Evolutionary conservation across 2,113 vertebrate genomes (phyloP).

Genomic region (Takifugu bimaculatus): DNA sequence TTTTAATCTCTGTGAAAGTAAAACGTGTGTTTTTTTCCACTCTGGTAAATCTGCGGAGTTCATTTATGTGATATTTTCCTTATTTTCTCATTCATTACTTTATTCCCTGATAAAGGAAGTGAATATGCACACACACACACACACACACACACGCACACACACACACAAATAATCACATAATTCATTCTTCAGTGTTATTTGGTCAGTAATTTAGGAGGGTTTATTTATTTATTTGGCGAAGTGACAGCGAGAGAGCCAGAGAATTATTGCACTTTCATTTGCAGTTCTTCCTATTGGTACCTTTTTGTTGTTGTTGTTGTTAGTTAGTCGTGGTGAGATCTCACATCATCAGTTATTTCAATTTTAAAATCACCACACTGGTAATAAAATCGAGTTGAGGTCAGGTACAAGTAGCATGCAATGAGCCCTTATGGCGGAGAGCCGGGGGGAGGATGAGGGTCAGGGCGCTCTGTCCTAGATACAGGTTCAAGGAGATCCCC

Average conservation of each 20-base stretch:
- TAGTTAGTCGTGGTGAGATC: no score
- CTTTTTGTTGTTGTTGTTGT: no score
- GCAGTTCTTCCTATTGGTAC: no score
- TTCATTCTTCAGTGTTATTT: slow-evolving; percentile 4
- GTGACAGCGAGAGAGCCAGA: neutral
- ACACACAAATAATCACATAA: neutral
- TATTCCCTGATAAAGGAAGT: neutral
- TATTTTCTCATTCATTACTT: slow-evolving; percentile 18
- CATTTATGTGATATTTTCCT: slow-evolving; percentile 13
- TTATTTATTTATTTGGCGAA: neutral
- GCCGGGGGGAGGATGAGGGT: slow-evolving; percentile 52
- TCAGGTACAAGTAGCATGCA: neutral
- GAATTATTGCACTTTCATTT: no score
- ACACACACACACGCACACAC: neutral
- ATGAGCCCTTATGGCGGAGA: slow-evolving; percentile 23
- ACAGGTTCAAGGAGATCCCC: slow-evolving; percentile 53
- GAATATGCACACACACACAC: neutral
- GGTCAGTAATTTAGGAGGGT: neutral
- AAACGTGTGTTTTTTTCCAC: slow-evolving; percentile 29
- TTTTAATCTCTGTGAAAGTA: slow-evolving; percentile 31
- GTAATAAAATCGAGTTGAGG: no score
- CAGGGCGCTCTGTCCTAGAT: slow-evolving; percentile 55
- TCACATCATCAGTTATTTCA: neutral
- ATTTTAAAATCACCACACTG: neutral
- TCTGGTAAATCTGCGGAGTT: slow-evolving; percentile 39